These are phyloP conservation scores for Theonella swinhoei DNA, from an alignment of 37 sponge, comb jelly and placozoan genomes.

Conservation along the genomic window DNA sequence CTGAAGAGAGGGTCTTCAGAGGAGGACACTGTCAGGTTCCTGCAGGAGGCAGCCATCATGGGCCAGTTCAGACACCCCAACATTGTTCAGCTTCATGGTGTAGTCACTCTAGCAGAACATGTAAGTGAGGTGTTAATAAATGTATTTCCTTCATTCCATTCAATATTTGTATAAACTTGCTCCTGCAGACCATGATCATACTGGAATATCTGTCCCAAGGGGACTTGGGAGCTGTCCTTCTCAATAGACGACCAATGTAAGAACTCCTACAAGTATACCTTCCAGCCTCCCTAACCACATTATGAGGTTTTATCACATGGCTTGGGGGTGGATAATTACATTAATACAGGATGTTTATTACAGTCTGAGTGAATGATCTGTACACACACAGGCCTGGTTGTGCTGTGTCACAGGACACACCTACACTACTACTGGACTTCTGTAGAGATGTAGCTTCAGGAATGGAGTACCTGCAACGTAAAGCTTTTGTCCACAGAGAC, in stretches of 20 bases:
- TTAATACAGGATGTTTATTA: neutral
- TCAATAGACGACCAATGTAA: neutral
- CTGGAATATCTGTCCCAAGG: constrained; percentile 50
- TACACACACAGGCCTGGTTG: neutral
- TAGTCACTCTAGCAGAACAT: constrained; percentile 17
- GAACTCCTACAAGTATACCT: neutral
- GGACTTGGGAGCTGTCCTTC: constrained; percentile 23
- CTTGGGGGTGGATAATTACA: too few relatives aligned
- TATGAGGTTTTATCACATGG: too few relatives aligned
- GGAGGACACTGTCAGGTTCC: constrained; percentile 44
- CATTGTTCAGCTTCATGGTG: constrained; percentile 32
- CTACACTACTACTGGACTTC: neutral
- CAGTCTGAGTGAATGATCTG: too few relatives aligned
- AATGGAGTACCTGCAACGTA: constrained; percentile 30
- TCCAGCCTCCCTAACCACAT: too few relatives aligned
- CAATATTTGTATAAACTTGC: too few relatives aligned
- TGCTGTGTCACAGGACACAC: neutral
- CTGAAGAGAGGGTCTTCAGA: constrained; percentile 23
- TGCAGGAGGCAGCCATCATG: constrained; percentile 68
- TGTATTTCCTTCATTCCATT: too few relatives aligned
- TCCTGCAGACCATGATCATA: constrained; percentile 53
- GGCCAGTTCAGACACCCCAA: constrained; percentile 54
- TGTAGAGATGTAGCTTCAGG: constrained; percentile 32
- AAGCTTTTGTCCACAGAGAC: constrained; percentile 50
- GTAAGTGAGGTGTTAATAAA: constrained; percentile 5